These are phyloP conservation scores for Drosophila seclusa DNA, from an alignment of 2,888 invertebrate genomes.

Conservation along the genomic window DNA sequence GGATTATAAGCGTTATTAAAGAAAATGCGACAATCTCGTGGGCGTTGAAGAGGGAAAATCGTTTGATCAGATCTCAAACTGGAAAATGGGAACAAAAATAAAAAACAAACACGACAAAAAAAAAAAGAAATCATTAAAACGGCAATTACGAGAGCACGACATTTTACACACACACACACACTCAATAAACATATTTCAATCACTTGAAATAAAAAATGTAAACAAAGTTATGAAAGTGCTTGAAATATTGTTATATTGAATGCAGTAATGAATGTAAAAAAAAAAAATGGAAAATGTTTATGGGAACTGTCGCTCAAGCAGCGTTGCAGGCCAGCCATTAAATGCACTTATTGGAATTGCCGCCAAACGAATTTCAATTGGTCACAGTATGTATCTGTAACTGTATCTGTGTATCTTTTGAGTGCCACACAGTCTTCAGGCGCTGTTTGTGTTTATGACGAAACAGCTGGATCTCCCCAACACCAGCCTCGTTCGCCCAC, in stretches of 20 bases:
- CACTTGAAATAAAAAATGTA: constrained; percentile 45
- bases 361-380: constrained; percentile 58
- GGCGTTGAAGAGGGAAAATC: constrained; percentile 51
- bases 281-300: constrained; percentile 22
- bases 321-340: constrained; percentile 24
- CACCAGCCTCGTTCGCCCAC: constrained; percentile 28
- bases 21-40: constrained; percentile 43
- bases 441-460: constrained; percentile 43
- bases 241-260: constrained; percentile 33
- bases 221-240: constrained; percentile 54
- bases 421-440: constrained; percentile 12
- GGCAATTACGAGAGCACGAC: constrained; percentile 55
- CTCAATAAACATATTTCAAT: constrained; percentile 37
- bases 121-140: constrained; percentile 31
- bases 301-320: constrained; percentile 14
- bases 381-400: constrained; percentile 33
- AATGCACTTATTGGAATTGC: constrained; percentile 58
- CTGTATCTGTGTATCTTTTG: constrained; percentile 20
- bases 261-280: constrained; percentile 10
- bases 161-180: constrained; percentile 35
- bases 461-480: constrained; percentile 49
- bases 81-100: constrained; percentile 10
- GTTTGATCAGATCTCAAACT: constrained; percentile 29
- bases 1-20: constrained; percentile 57
- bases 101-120: constrained; percentile 2